phyloP scores from a whole-genome alignment of 2,888 invertebrate species.

The Strigamia crassipes region DNA sequence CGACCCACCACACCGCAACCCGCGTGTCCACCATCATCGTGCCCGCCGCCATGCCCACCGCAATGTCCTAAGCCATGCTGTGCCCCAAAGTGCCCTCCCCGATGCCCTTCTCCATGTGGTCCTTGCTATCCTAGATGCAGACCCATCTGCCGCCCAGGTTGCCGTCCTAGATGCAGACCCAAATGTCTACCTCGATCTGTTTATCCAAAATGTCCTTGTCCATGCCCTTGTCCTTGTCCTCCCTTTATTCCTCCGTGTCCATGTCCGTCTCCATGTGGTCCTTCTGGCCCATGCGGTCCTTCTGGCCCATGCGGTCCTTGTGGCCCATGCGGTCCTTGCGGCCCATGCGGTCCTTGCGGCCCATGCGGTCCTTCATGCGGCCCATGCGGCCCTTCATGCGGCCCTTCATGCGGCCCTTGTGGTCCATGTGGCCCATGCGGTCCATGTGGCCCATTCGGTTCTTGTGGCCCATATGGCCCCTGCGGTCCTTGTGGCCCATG shows the following conservation, averaged over 20 bases:
- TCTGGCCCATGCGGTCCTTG: not conserved
- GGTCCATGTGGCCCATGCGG: no score
- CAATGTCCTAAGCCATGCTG: not conserved
- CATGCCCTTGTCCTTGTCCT: not conserved
- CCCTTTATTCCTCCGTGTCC: not conserved
- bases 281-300: not conserved
- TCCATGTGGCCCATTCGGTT: not conserved
- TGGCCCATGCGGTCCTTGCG: not conserved
- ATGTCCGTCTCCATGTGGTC: not conserved
- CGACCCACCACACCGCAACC: conserved; percentile 18
- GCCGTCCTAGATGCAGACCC: not conserved
- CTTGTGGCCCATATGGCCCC: no score
- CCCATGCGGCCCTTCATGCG: not conserved
- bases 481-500: no score
- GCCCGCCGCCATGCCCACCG: conserved; percentile 29
- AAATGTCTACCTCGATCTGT: not conserved
- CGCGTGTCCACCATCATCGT: conserved; percentile 6
- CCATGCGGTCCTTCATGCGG: not conserved
- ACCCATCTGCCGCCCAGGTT: not conserved
- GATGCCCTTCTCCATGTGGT: no score
- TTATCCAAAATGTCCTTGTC: not conserved
- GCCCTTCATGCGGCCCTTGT: not conserved
- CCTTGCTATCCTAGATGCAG: no score
- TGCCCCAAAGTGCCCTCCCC: not conserved
- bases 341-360: not conserved